Evolutionary conservation across 1,140 invertebrate species (phyloP).

Genomic region (Achroia grisella): DNA sequence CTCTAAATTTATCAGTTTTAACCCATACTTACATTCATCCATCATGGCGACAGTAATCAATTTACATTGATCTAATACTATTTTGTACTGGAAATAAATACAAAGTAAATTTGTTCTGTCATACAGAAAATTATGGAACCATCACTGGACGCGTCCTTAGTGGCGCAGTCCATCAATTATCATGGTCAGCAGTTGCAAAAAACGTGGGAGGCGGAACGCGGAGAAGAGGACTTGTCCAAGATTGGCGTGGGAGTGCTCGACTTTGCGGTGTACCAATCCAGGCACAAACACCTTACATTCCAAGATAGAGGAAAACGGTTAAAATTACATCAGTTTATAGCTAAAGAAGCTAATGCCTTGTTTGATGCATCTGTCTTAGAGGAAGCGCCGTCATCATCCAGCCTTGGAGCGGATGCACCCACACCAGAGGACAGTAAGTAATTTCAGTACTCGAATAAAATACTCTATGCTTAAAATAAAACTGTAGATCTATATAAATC

Average conservation of each 20-base stretch:
- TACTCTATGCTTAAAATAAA: not conserved
- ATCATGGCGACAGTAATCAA: too few species aligned
- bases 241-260: conserved; percentile 80
- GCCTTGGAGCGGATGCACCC: conserved; percentile 46
- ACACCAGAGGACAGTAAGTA: conserved; percentile 68
- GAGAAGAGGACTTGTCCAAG: conserved; percentile 80
- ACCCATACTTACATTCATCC: too few species aligned
- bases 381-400: conserved; percentile 66
- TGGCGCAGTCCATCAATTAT: conserved; percentile 84
- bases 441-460: not conserved
- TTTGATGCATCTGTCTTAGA: conserved; percentile 77
- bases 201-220: conserved; percentile 87
- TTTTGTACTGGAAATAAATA: too few species aligned
- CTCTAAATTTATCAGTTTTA: too few species aligned
- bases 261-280: conserved; percentile 83
- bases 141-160: conserved; percentile 78
- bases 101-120: not conserved
- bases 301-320: conserved; percentile 87
- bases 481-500: too few species aligned
- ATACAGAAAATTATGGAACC: conserved; percentile 48
- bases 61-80: too few species aligned
- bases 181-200: conserved; percentile 90
- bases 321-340: conserved; percentile 88
- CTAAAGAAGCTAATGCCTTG: conserved; percentile 81
- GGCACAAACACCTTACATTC: conserved; percentile 84